Percentiles rank a stretch among this genome's conserved stretches.
phyloP scores from a whole-genome alignment of 2,113 vertebrate species.

The Cettia cetti region DNA sequence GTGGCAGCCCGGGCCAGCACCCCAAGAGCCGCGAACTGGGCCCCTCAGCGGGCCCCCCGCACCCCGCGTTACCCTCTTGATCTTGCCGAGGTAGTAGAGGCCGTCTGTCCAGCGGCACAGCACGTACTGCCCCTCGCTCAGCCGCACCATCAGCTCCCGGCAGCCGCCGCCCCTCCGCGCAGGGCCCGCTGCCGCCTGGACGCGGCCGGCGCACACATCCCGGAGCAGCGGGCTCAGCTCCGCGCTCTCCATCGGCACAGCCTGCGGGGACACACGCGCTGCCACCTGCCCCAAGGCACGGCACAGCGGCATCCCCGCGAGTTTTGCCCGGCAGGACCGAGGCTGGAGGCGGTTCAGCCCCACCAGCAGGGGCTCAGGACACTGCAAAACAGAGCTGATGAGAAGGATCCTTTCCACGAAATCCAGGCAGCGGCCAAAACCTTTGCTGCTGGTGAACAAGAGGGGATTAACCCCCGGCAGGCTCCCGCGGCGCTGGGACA shows the following conservation, averaged over 20 bases:
- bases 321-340: accelerated
- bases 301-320: accelerated
- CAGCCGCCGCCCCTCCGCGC: conserved; percentile 58
- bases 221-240: conserved; percentile 70
- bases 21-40: accelerated
- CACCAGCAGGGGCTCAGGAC: neutral
- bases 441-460: neutral
- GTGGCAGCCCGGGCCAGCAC: accelerated
- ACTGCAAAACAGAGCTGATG: accelerated
- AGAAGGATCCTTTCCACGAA: neutral
- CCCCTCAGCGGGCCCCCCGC: accelerated
- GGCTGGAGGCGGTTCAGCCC: neutral
- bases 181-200: conserved; percentile 13
- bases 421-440: neutral
- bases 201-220: conserved; percentile 57
- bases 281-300: accelerated
- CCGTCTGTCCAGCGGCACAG: conserved; percentile 95
- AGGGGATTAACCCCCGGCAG: neutral
- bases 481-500: neutral
- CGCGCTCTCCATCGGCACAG: conserved; percentile 69
- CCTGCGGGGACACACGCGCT: neutral
- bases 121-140: conserved; percentile 90
- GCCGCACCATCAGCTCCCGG: conserved; percentile 77
- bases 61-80: conserved; percentile 82
- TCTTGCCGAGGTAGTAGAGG: conserved; percentile 94